These are phyloP conservation scores for Macrotis lagotis DNA, from an alignment of 2,113 vertebrate species.

Conservation along the genomic window DNA sequence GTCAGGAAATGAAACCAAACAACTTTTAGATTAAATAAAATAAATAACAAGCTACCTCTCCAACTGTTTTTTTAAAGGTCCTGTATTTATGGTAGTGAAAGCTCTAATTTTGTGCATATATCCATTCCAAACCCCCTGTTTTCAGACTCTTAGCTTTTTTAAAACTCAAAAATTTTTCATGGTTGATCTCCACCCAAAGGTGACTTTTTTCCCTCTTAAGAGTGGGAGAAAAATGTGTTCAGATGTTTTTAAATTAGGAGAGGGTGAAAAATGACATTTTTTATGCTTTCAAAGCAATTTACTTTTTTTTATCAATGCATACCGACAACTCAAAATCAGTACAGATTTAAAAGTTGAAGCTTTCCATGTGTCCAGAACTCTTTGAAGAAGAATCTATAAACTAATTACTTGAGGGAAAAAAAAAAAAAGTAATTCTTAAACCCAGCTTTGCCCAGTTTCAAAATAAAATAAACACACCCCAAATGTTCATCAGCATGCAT, in stretches of 20 bases:
- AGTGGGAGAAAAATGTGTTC: slow-evolving; percentile 20
- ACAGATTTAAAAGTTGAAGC: background rate
- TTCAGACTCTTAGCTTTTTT: slow-evolving; percentile 6
- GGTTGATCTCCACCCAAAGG: slow-evolving; percentile 11
- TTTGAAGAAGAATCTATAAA: slow-evolving; percentile 4
- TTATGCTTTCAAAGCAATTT: slow-evolving; percentile 30
- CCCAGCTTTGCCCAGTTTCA: slow-evolving; percentile 19
- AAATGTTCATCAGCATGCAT: background rate
- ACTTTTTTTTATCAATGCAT: slow-evolving; percentile 4
- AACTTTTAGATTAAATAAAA: slow-evolving; percentile 69
- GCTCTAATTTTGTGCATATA: background rate
- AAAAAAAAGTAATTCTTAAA: background rate
- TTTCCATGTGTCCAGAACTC: slow-evolving; percentile 2
- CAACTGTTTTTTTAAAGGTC: slow-evolving; percentile 47
- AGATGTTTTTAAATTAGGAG: slow-evolving; percentile 39
- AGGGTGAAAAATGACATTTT: slow-evolving; percentile 36
- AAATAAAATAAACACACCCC: background rate
- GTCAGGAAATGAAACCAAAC: slow-evolving; percentile 67
- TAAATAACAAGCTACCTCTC: slow-evolving; percentile 64
- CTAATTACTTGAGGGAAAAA: background rate
- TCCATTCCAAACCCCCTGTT: background rate
- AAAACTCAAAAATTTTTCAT: background rate
- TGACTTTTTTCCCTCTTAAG: background rate
- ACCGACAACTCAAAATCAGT: background rate
- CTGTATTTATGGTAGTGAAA: background rate